These are phyloP conservation scores for Trichogramma pretiosum DNA, from an alignment of 1,140 invertebrate species.

Conservation along the genomic window DNA sequence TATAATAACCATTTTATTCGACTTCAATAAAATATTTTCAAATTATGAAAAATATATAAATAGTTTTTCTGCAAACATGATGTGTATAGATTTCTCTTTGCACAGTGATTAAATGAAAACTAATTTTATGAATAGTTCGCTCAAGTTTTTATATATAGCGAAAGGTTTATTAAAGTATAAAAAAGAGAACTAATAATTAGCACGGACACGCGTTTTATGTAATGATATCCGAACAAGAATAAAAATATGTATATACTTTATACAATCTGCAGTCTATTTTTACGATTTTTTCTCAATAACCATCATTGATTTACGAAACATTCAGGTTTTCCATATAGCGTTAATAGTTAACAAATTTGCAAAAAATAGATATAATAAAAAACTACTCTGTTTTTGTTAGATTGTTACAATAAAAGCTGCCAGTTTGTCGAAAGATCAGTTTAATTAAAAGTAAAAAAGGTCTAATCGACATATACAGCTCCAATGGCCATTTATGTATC, in stretches of 20 bases:
- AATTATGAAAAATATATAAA: constrained; percentile 16
- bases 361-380: constrained; percentile 9
- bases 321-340: constrained; percentile 5
- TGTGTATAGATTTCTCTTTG: background rate
- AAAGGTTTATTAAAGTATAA: constrained; percentile 18
- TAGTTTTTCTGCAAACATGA: constrained; percentile 7
- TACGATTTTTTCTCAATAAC: constrained; percentile 15
- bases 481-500: constrained; percentile 8
- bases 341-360: constrained; percentile 12
- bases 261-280: constrained; percentile 18
- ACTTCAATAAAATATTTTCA: constrained; percentile 14
- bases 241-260: constrained; percentile 18
- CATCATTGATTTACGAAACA: constrained; percentile 9
- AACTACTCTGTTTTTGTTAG: constrained; percentile 10
- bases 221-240: constrained; percentile 14
- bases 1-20: constrained; percentile 14
- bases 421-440: constrained; percentile 12
- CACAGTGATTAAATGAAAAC: constrained; percentile 12
- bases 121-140: constrained; percentile 14
- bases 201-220: constrained; percentile 16
- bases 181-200: constrained; percentile 19
- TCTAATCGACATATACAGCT: constrained; percentile 14
- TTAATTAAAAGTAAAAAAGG: constrained; percentile 17
- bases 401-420: constrained; percentile 16
- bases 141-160: constrained; percentile 12